phyloP scores from a whole-genome alignment of 2,888 invertebrate genomes.

The Biston betularia region DNA sequence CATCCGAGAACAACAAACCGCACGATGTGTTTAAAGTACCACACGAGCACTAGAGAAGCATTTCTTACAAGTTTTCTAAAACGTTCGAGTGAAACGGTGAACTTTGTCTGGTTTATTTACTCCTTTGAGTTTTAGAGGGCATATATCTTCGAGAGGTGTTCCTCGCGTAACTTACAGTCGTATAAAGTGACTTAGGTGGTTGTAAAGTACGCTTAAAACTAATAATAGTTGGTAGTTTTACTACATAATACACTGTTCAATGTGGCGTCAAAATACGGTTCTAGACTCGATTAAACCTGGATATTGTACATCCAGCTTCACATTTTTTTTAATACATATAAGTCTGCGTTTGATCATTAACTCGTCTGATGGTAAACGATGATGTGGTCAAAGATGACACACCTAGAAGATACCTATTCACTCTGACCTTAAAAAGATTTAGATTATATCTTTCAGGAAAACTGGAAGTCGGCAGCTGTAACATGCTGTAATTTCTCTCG shows the following conservation, averaged over 20 bases:
- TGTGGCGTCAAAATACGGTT: not conserved
- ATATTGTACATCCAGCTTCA: no score
- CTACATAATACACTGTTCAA: no score
- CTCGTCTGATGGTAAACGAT: no score
- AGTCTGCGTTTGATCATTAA: no score
- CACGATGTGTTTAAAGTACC: constrained; percentile 12
- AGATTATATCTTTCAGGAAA: no score
- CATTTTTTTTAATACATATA: no score
- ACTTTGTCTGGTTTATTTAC: constrained; percentile 19
- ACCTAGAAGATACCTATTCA: no score
- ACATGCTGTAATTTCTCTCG: no score
- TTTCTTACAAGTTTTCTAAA: constrained; percentile 20
- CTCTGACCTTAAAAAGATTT: no score
- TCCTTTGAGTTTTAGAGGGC: constrained; percentile 7
- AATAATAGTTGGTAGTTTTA: constrained; percentile 1
- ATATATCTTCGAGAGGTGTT: constrained; percentile 13
- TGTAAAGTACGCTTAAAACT: constrained; percentile 4
- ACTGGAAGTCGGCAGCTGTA: no score
- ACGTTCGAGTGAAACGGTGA: constrained; percentile 8
- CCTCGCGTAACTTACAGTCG: constrained; percentile 2
- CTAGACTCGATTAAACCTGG: no score
- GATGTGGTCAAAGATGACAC: no score
- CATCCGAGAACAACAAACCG: constrained; percentile 13
- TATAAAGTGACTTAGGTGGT: constrained; percentile 10
- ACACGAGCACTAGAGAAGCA: not conserved